Evolutionary conservation across 2,888 invertebrate species (phyloP), one percentile per base, ranked within the genome.

Genomic region (Hypomecis atomaria): DNA sequence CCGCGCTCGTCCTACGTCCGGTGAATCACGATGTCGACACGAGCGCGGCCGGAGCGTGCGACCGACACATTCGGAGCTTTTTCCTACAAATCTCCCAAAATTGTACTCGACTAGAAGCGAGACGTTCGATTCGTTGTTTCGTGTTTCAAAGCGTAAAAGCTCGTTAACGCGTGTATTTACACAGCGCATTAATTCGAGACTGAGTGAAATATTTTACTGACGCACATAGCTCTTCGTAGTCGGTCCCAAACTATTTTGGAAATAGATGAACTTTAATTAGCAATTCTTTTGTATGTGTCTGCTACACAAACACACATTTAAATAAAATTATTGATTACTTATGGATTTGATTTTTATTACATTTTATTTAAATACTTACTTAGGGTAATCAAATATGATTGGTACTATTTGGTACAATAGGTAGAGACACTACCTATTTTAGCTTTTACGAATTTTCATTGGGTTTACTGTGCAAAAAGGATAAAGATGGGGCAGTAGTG

Each of bases 21-120:
- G 86, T 88, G 89, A 90, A 88, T 88, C 80, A 77, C 78, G 76
- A 78, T 76, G 76, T 77, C 80, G 78, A 78, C 78, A 79, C 78
- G 71, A 78, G 68, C 70, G 64, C 73, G 65, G 69, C 67, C 75
- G 23, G 59, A 59, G 36, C 54, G 33, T 37, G 57, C 58, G 48
- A 63, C 62, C 6, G 40, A 56, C 47, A 56, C 37, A 42, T 36
- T 54, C 5, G 5, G 33, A 64, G 64, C 56, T 64, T 64, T 64
- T 47, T 11, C 55, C 5, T 37, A 64, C 37, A 0, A 47, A 45
- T 48, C 45, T 45, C 13, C 23, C 5, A 58, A 62, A 47, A 58
- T 6, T 57, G 49, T 56, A 36, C 38, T 37, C n/a, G 45, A 45
- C 45, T 47, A 57, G 38, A 59, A 45, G n/a, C 36, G 42, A 48